Base-by-base conservation (phyloP, 2,113 vertebrate genomes). In the Ptilonorhynchus violaceus region DNA sequence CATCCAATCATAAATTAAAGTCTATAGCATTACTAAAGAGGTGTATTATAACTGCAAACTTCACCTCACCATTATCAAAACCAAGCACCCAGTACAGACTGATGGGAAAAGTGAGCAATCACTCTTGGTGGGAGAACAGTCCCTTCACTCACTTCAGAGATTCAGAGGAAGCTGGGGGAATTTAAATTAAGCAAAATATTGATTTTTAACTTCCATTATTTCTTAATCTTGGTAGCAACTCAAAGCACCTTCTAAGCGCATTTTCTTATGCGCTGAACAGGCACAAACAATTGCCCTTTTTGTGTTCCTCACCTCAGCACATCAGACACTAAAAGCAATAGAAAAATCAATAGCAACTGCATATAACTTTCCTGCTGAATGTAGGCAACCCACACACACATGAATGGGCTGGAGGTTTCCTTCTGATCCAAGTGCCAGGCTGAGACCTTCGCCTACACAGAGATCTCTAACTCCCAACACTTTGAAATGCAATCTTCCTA, bases 161-260 rank as follows among this genome's bases (percentile, higher is more conserved):
- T 52, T 68, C 50, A 37, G 5, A 70, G 17, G 22, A 79, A 78
- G 33, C 3, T 5, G 3, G 5, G 8, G 23, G 28, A 86, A 86
- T 55, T 58, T 44, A 82, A 88, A 78, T 81, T n/a, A 55, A 89
- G 79, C 7, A 95, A 93, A 95, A 76, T 39, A 92, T 91, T 68
- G 91, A 95, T 95, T 97, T 93, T 97, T 93, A 92, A 60, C 60
- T 93, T 91, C 60, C 85, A 88, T 94, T 92, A 94, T 96, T 96
- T 92, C 96, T 89, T 94, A 86, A 37, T 82, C 80, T 85, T 82
- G 17, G 55, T 95, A 68, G 73, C 85, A 96, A 74, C 52, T 88
- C 76, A 24, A 28, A 73, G 67, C 56, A 76, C 53, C 79, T 86
- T 70, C 68, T 70, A 67, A 15, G 11, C 3, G 2, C 53, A 78